phyloP scores from a whole-genome alignment of 2,797 vertebrate genomes.

The Poecilia wingei region DNA sequence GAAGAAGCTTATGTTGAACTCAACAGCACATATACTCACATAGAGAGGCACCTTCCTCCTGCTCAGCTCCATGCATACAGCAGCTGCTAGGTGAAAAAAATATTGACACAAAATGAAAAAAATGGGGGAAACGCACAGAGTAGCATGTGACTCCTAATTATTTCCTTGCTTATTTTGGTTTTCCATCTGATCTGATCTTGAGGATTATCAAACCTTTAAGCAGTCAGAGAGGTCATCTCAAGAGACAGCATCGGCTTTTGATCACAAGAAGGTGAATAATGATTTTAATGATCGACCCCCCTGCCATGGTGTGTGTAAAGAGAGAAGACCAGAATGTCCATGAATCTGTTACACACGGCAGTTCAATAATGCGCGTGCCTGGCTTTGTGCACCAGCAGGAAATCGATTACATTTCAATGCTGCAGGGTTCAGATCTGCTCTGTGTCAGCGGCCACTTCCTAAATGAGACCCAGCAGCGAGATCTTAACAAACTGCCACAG shows the following conservation, averaged over 20 bases:
- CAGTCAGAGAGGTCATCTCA: slow-evolving; percentile 39
- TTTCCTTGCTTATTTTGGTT: slow-evolving; percentile 26
- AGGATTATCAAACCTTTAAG: slow-evolving; percentile 58
- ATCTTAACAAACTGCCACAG: slow-evolving; percentile 8
- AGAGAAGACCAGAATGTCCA: slow-evolving; percentile 14
- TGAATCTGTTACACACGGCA: slow-evolving; percentile 17
- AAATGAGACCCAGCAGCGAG: slow-evolving; percentile 41
- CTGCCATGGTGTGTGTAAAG: slow-evolving; percentile 7
- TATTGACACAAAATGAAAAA: slow-evolving; percentile 12
- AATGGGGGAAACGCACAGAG: neutral
- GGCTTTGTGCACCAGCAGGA: neutral
- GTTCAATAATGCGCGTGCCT: neutral
- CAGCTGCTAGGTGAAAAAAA: slow-evolving; percentile 51
- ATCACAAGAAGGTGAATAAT: slow-evolving; percentile 63
- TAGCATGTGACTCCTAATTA: slow-evolving; percentile 39
- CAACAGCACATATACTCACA: slow-evolving; percentile 80
- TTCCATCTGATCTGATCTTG: slow-evolving; percentile 39
- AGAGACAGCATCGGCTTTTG: slow-evolving; percentile 59
- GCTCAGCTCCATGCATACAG: slow-evolving; percentile 86
- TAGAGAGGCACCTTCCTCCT: slow-evolving; percentile 88
- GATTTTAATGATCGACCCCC: slow-evolving; percentile 58
- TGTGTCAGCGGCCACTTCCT: slow-evolving; percentile 38
- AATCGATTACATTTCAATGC: slow-evolving; percentile 42
- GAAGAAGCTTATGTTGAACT: slow-evolving; percentile 26
- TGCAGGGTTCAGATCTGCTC: slow-evolving; percentile 46